Conservation (phyloP, 2,888 invertebrate genomes). For the Allacma fusca region DNA sequence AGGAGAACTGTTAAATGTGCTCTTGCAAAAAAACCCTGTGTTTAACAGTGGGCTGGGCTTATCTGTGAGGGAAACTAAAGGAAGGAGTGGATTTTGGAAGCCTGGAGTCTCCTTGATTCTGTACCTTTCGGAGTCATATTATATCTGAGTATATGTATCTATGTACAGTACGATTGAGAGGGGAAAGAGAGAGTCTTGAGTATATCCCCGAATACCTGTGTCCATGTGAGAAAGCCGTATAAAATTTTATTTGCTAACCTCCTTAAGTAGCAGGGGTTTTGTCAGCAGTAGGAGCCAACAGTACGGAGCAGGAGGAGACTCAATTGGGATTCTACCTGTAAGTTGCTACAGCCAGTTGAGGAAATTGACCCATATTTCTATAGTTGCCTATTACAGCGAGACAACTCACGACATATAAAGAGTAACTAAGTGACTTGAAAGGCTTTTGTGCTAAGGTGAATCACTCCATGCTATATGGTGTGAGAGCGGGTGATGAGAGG, state of each 20-base stretch:
- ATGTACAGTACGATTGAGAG: too few relatives aligned
- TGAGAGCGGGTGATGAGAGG: too few relatives aligned
- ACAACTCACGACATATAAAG: neutral
- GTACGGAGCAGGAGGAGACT: neutral
- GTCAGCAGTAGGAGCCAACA: neutral
- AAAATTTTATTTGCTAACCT: slow-evolving; percentile 2
- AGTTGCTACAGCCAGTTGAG: neutral
- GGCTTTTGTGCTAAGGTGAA: too few relatives aligned
- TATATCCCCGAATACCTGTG: neutral
- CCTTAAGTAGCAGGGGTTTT: neutral
- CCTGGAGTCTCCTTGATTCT: too few relatives aligned
- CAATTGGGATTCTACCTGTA: slow-evolving; percentile 17
- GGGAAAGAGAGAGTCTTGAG: neutral
- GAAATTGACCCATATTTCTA: neutral
- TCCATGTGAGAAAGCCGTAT: neutral
- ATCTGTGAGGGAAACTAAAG: too few relatives aligned
- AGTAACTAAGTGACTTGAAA: neutral
- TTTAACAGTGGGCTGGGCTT: too few relatives aligned
- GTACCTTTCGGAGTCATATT: too few relatives aligned
- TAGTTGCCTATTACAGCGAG: neutral
- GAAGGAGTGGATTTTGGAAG: too few relatives aligned
- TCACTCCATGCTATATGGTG: too few relatives aligned
- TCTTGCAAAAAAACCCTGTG: too few relatives aligned
- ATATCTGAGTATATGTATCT: too few relatives aligned
- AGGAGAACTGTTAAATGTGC: too few relatives aligned